A percentile compares a stretch with the other conserved stretches of the same genome.
These are phyloP conservation scores for Olivierus martensii DNA, from an alignment of 1,140 invertebrate genomes.

Conservation along the genomic window DNA sequence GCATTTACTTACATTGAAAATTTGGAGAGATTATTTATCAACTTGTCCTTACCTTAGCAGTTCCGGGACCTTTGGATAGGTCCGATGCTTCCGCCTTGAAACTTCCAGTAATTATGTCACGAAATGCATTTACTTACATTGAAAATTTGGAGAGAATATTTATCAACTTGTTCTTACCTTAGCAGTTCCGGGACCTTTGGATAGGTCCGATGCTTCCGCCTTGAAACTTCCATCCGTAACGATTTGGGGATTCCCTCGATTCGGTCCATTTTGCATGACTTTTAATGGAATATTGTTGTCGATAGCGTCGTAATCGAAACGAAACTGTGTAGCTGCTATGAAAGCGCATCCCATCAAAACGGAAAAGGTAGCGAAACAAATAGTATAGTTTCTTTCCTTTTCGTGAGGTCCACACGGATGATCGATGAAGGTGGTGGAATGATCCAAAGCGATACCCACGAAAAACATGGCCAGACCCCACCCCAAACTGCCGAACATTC, in stretches of 20 bases:
- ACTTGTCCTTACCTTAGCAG: too few species aligned
- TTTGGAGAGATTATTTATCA: too few species aligned
- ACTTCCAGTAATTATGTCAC: too few species aligned
- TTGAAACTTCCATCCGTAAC: too few species aligned
- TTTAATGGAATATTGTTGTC: slow-evolving; percentile 15
- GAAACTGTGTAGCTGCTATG: slow-evolving; percentile 74
- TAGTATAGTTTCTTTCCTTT: slow-evolving; percentile 93
- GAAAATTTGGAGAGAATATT: too few species aligned
- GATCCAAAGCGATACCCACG: slow-evolving; percentile 94
- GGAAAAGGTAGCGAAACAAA: slow-evolving; percentile 95
- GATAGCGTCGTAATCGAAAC: slow-evolving; percentile 29
- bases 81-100: too few species aligned
- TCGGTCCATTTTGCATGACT: slow-evolving; percentile 1
- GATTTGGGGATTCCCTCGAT: not conserved
- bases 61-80: too few species aligned
- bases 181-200: too few species aligned
- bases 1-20: too few species aligned
- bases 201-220: too few species aligned
- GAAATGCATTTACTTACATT: too few species aligned
- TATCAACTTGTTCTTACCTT: too few species aligned
- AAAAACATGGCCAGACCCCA: slow-evolving; percentile 99
- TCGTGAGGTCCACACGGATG: slow-evolving; percentile 79
- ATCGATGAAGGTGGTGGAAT: slow-evolving; percentile 71
- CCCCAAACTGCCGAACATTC: slow-evolving; percentile 96
- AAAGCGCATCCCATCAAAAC: slow-evolving; percentile 91